These are phyloP conservation scores for Chironomus tepperi DNA, from an alignment of 1,140 invertebrate genomes.

Conservation along the genomic window DNA sequence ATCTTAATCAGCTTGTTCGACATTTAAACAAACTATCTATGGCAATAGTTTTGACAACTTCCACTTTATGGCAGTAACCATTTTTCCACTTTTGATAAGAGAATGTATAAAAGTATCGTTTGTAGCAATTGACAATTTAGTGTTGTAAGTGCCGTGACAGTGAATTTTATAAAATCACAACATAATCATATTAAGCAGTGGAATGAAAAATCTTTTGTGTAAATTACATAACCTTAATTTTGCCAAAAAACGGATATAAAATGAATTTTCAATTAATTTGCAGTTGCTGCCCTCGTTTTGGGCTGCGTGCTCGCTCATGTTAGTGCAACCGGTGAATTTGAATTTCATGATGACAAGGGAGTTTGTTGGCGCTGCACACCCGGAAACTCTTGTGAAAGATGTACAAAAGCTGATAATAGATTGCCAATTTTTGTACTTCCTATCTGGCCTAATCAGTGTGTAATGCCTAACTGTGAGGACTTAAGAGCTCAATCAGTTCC, in stretches of 20 bases:
- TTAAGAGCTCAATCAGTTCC: neutral
- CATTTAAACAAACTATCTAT: neutral
- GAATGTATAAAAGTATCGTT: no score
- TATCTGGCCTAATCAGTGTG: neutral
- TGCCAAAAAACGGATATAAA: no score
- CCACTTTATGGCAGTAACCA: neutral
- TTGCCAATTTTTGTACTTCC: neutral
- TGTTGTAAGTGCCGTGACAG: neutral
- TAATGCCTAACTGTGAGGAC: neutral
- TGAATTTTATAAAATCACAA: neutral
- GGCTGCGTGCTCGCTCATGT: neutral
- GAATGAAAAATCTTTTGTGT: constrained; percentile 1
- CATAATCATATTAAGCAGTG: neutral
- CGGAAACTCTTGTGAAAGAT: neutral
- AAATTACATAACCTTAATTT: constrained; percentile 4
- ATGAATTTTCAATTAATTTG: neutral
- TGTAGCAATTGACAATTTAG: no score
- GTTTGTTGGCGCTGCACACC: neutral
- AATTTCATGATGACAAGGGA: neutral
- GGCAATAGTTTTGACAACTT: neutral
- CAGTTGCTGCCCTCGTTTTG: constrained; percentile 2
- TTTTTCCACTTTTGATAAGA: no score
- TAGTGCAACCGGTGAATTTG: neutral
- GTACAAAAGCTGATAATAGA: neutral
- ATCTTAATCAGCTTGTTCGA: neutral